These are phyloP conservation scores for Tineola bisselliella DNA, from an alignment of 2,888 invertebrate genomes.

Conservation along the genomic window DNA sequence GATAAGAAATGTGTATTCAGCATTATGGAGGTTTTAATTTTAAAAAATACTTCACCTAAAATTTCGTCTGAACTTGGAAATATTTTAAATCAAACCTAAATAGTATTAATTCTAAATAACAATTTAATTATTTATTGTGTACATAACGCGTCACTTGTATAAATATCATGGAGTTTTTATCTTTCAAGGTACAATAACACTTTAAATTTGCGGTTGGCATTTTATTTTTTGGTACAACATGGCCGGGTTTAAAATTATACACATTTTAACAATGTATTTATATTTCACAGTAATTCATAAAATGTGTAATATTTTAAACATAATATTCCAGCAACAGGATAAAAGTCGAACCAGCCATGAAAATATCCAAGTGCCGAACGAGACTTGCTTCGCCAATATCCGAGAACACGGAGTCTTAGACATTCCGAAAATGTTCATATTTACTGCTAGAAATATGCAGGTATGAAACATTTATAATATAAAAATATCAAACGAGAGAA, in stretches of 20 bases:
- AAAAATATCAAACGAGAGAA: slow-evolving; percentile 68
- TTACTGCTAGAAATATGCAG: slow-evolving; percentile 69
- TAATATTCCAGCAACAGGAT: neutral
- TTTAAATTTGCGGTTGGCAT: neutral
- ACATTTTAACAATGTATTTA: neutral
- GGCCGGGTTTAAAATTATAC: neutral
- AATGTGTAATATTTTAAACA: neutral
- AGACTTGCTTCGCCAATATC: slow-evolving; percentile 54
- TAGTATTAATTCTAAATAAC: too few relatives aligned
- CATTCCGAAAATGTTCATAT: slow-evolving; percentile 68
- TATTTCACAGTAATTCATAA: neutral
- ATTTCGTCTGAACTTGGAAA: too few relatives aligned
- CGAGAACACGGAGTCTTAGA: slow-evolving; percentile 46
- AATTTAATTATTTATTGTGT: too few relatives aligned
- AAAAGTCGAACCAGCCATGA: neutral
- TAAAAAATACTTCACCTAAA: too few relatives aligned
- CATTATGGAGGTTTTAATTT: neutral
- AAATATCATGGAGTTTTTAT: neutral
- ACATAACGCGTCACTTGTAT: too few relatives aligned
- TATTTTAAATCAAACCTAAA: too few relatives aligned
- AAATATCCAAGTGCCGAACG: slow-evolving; percentile 53
- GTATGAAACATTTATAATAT: slow-evolving; percentile 66
- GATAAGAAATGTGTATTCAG: neutral
- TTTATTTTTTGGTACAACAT: neutral
- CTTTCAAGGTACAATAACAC: neutral